Evolutionary conservation across 2,797 vertebrate genomes (phyloP), one percentile per base, ranked within the genome.

Genomic region (Scleropages formosus): DNA sequence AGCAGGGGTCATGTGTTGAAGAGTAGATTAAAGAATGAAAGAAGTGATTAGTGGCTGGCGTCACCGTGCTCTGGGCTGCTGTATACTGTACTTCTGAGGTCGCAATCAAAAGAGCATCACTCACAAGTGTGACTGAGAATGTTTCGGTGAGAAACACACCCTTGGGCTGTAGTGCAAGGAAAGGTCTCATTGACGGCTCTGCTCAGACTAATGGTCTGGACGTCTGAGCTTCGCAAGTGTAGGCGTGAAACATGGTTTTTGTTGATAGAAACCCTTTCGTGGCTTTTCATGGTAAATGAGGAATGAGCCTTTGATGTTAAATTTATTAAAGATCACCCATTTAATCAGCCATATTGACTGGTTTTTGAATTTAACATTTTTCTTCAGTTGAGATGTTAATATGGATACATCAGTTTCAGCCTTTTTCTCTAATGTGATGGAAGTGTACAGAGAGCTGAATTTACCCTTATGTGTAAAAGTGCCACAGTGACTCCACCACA

Each of bases 61-160:
- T 47, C 66, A 69, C 66, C 16, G 66, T 47, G 44, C 20, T 24
- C 20, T 49, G 22, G 9, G 47, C 22, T 53, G 47, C 47, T 20
- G 46, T 7, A 47, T 51, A 20, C 20, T 51, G 6, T 39, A 24
- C 44, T 24, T 15, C 68, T 20, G 44, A 44, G 20, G 68, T 68
- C 68, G 66, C 46, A 69, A 46, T 69, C 24, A 69, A 49, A 20
- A 66, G 69, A 24, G 69, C 66, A 49, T 69, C 66, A 69, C 47
- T 49, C 51, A 8, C 66, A 7, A 65, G 20, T 16, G 20, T 68
- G 22, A 24, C 24, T 46, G 20, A 47, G 66, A 3, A 51, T 69
- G 24, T 49, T 69, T 49, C 24, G 16, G 39, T 53, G 20, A 69
- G 31, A 69, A 44, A 44, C 44, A 44, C 46, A 49, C 49, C 27